phyloP scores from a whole-genome alignment of 2,888 invertebrate species.

The Caenorhabditis sulstoni region DNA sequence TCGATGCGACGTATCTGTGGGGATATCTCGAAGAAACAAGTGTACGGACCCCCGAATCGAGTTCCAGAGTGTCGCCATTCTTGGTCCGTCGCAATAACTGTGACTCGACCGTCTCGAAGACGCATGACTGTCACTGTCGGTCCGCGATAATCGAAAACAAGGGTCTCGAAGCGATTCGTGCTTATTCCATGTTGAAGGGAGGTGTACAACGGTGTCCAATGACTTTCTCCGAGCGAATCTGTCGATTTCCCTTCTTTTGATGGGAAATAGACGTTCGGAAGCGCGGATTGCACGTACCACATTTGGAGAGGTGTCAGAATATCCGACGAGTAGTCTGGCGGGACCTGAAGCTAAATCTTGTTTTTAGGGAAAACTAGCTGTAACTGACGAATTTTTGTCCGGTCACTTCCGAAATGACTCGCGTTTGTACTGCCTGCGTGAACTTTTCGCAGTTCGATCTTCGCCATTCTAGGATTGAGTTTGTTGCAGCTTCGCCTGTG shows the following conservation, averaged over 20 bases:
- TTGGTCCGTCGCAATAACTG: slow-evolving; percentile 72
- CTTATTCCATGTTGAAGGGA: slow-evolving; percentile 73
- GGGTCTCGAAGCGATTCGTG: slow-evolving; percentile 77
- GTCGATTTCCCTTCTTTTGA: slow-evolving; percentile 28
- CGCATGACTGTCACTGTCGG: slow-evolving; percentile 73
- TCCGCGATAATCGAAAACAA: slow-evolving; percentile 76
- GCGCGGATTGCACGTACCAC: slow-evolving; percentile 69
- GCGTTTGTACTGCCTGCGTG: slow-evolving; percentile 36
- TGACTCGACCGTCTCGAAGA: slow-evolving; percentile 60
- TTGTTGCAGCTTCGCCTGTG: slow-evolving; percentile 25
- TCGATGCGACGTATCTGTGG: slow-evolving; percentile 54
- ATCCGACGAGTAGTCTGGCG: slow-evolving; percentile 64
- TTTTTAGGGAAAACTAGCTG: neutral
- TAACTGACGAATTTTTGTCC: slow-evolving; percentile 26
- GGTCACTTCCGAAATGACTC: slow-evolving; percentile 23
- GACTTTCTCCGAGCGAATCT: slow-evolving; percentile 1
- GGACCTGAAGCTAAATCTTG: slow-evolving; percentile 30
- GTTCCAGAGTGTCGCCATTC: slow-evolving; percentile 72
- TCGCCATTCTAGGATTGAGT: slow-evolving; percentile 35
- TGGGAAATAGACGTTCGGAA: slow-evolving; percentile 72
- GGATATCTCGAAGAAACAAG: slow-evolving; percentile 54
- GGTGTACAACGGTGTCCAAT: slow-evolving; percentile 74
- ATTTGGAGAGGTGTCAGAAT: slow-evolving; percentile 75
- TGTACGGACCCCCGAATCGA: slow-evolving; percentile 62
- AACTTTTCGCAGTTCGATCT: slow-evolving; percentile 44